Conservation (phyloP, 2,797 vertebrate genomes). For the Pelobates cultripes region DNA sequence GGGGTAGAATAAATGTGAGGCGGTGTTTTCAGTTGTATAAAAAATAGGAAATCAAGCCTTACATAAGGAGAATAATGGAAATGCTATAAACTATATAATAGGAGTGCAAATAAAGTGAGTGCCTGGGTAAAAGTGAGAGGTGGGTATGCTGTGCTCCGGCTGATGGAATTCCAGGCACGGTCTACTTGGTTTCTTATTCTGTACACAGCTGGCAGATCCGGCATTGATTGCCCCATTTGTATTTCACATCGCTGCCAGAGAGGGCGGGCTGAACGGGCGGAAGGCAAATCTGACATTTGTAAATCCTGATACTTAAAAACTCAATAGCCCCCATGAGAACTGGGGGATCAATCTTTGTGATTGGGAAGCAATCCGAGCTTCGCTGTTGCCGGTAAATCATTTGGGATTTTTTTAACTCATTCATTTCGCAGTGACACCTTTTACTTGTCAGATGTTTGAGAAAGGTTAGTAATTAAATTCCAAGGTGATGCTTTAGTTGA, state of each 20-base stretch:
- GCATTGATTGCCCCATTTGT: slow-evolving; percentile 55
- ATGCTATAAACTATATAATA: not conserved
- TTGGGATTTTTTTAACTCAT: slow-evolving; percentile 55
- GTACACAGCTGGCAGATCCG: slow-evolving; percentile 58
- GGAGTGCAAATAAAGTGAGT: not conserved
- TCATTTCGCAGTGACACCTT: slow-evolving; percentile 45
- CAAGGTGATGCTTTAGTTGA: slow-evolving; percentile 42
- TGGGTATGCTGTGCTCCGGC: slow-evolving; percentile 9
- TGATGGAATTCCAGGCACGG: slow-evolving; percentile 53
- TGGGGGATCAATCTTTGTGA: slow-evolving; percentile 71
- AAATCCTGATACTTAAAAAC: slow-evolving; percentile 75
- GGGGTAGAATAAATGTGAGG: too few species aligned
- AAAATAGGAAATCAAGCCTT: not conserved
- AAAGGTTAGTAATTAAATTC: slow-evolving; percentile 49
- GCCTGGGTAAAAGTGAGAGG: slow-evolving; percentile 7
- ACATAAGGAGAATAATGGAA: not conserved
- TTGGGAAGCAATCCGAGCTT: slow-evolving; percentile 66
- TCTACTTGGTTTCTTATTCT: slow-evolving; percentile 62
- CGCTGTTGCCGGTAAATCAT: slow-evolving; percentile 54
- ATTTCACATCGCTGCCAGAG: slow-evolving; percentile 51
- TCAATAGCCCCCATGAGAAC: slow-evolving; percentile 68
- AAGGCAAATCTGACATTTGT: slow-evolving; percentile 77
- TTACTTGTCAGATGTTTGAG: slow-evolving; percentile 44
- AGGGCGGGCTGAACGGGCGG: slow-evolving; percentile 56
- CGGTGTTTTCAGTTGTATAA: not conserved